Percentiles rank a stretch among this genome's conserved stretches.
Evolutionary conservation across 2,113 vertebrate species (phyloP).

Genomic region (Indicator maculatus): DNA sequence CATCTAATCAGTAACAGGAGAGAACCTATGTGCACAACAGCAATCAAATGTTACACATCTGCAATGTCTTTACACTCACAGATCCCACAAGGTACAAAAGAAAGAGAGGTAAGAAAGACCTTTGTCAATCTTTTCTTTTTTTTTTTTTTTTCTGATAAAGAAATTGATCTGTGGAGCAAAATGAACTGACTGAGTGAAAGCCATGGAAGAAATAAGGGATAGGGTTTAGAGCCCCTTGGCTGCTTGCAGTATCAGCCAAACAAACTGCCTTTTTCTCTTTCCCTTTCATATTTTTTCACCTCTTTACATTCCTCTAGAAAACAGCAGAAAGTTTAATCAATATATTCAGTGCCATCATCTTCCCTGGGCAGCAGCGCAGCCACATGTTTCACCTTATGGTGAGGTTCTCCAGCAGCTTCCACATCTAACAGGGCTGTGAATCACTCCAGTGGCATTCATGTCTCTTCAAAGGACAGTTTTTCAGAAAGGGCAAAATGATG

Average conservation of each 20-base stretch:
- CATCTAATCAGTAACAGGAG: not conserved
- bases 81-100: not conserved
- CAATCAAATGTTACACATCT: not conserved
- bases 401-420: not conserved
- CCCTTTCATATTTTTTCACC: not conserved
- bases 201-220: not conserved
- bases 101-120: not conserved
- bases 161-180: not conserved
- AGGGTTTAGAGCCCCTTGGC: not conserved
- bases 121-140: not conserved
- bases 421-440: not conserved
- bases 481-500: not conserved
- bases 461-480: not conserved
- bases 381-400: not conserved
- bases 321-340: not conserved
- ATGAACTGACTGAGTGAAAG: not conserved
- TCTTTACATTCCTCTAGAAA: not conserved
- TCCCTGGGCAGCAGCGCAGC: not conserved
- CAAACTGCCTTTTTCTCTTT: not conserved
- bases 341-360: accelerated
- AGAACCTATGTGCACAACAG: not conserved
- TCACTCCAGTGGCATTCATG: accelerated
- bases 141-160: not conserved
- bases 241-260: not conserved
- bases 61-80: not conserved